phyloP scores from a whole-genome alignment of 2,113 vertebrate species.

The Epinephelus fuscoguttatus region DNA sequence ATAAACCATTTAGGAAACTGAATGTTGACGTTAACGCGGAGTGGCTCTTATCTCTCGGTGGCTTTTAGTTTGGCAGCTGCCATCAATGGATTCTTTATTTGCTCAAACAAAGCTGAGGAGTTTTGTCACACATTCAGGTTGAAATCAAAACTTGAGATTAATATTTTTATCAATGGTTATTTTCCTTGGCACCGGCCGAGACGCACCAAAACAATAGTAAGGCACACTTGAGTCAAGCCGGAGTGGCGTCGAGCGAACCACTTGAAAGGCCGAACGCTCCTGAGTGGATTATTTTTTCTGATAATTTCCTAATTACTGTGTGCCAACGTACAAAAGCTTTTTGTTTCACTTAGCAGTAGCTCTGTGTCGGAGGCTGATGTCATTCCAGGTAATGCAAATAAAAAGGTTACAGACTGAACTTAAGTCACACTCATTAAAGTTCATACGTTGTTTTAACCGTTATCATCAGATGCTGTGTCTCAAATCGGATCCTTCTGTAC shows the following conservation, averaged over 20 bases:
- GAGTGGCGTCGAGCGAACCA: conserved; percentile 51
- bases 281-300: conserved; percentile 26
- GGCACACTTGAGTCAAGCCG: conserved; percentile 35
- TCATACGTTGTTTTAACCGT: not conserved
- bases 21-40: conserved; percentile 75
- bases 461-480: conserved; percentile 2
- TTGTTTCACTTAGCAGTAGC: not conserved
- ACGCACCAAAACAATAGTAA: conserved; percentile 38
- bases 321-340: not conserved
- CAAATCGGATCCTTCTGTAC: too few relatives aligned
- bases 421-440: not conserved
- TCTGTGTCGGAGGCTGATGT: not conserved
- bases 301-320: conserved; percentile 27
- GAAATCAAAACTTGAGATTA: conserved; percentile 38
- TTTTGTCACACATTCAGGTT: conserved; percentile 22
- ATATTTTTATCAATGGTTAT: conserved; percentile 47
- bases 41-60: conserved; percentile 71
- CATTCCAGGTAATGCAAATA: conserved; percentile 2
- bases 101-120: conserved; percentile 24
- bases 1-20: conserved; percentile 76
- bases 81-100: conserved; percentile 77
- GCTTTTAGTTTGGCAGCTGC: conserved; percentile 67
- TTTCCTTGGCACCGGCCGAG: conserved; percentile 60
- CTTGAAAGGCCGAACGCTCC: conserved; percentile 25
- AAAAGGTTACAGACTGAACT: not conserved